Evolutionary conservation across 2,797 vertebrate species (phyloP).

Genomic region (Scleropages formosus): DNA sequence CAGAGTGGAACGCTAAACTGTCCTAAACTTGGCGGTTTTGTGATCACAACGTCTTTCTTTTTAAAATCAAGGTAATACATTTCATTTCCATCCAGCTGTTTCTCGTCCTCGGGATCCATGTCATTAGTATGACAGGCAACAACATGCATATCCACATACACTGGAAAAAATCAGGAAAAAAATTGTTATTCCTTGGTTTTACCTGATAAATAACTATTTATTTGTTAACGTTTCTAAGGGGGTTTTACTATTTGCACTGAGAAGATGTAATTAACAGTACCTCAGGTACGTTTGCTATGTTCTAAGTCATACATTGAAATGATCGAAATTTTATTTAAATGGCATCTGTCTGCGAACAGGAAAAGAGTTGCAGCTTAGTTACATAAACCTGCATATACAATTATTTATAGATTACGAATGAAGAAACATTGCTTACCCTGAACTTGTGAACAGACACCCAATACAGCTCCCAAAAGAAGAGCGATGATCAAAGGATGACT

Average conservation of each 20-base stretch:
- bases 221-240: neutral
- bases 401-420: too few relatives aligned
- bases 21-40: neutral
- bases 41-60: neutral
- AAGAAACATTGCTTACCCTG: neutral
- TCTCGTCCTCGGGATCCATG: neutral
- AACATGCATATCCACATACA: neutral
- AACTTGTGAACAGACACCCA: neutral
- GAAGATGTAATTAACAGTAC: neutral
- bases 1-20: neutral
- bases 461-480: neutral
- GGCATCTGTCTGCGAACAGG: too few relatives aligned
- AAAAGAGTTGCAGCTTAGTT: too few relatives aligned
- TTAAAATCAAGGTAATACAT: slow-evolving; percentile 16
- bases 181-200: neutral
- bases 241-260: neutral
- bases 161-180: neutral
- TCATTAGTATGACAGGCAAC: slow-evolving; percentile 4
- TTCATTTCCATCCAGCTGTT: slow-evolving; percentile 24
- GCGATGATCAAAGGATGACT: neutral
- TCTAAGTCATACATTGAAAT: too few relatives aligned
- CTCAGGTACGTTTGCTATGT: too few relatives aligned
- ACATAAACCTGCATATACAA: too few relatives aligned
- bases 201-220: rapidly evolving
- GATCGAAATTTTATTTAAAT: too few relatives aligned